These are phyloP conservation scores for Glaucidium brasilianum DNA, from an alignment of 2,113 vertebrate species.

Conservation along the genomic window DNA sequence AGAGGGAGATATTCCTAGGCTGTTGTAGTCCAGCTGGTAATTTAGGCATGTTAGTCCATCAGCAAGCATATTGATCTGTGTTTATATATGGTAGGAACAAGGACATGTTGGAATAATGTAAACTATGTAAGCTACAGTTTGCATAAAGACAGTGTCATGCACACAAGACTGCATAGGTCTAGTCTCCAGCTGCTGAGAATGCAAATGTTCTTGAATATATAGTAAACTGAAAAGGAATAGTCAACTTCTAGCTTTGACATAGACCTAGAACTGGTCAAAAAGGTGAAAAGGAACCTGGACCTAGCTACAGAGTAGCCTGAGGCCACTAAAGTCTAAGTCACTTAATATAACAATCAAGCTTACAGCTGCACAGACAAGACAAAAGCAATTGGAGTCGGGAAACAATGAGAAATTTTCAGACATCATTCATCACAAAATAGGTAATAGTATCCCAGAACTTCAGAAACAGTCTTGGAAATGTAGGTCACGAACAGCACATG, in stretches of 20 bases:
- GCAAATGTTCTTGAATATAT: background rate
- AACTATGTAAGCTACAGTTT: background rate
- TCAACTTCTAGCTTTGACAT: background rate
- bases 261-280: background rate
- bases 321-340: background rate
- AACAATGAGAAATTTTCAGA: background rate
- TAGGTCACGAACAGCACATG: no score
- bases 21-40: background rate
- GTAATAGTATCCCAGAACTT: background rate
- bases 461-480: background rate
- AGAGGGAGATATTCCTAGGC: background rate
- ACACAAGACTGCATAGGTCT: background rate
- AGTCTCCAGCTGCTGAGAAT: background rate
- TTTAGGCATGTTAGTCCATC: background rate
- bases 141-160: background rate
- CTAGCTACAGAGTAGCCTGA: background rate
- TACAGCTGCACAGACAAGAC: accelerated
- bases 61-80: background rate
- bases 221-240: background rate
- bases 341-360: background rate
- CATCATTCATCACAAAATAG: background rate
- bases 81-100: background rate
- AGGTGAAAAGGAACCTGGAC: background rate
- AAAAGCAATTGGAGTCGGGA: background rate
- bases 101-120: accelerated